Evolutionary conservation across 1,140 invertebrate genomes (phyloP).

Genomic region (Halesus radiatus): DNA sequence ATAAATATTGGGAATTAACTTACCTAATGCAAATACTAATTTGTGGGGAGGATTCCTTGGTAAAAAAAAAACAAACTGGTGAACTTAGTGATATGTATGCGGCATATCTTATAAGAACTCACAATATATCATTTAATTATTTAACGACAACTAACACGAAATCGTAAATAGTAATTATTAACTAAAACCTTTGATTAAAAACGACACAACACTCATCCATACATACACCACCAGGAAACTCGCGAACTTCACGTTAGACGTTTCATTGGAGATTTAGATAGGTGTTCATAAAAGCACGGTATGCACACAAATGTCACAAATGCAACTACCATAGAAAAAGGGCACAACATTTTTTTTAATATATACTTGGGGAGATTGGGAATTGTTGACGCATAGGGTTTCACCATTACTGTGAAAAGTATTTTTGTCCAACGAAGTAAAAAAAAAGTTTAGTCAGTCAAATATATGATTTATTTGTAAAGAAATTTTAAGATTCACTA

Average conservation of each 20-base stretch:
- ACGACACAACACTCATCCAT: background rate
- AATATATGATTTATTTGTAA: no score
- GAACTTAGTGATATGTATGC: background rate
- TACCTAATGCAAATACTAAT: slow-evolving; percentile 21
- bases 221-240: slow-evolving; percentile 23
- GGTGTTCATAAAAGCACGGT: slow-evolving; percentile 25
- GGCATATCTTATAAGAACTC: background rate
- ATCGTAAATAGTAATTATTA: slow-evolving; percentile 4
- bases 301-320: no score
- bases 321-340: no score
- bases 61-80: background rate
- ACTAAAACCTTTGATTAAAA: background rate
- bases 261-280: slow-evolving; percentile 8
- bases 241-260: slow-evolving; percentile 31
- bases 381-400: no score
- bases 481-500: no score
- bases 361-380: no score
- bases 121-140: background rate
- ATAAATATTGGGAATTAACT: slow-evolving; percentile 18
- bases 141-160: background rate
- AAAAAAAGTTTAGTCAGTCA: no score
- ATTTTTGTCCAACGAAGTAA: no score
- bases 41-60: background rate
- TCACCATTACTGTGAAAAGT: no score
- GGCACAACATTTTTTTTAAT: no score